Base-by-base conservation (phyloP, 2,888 invertebrate genomes). In the Meloe dianella region DNA sequence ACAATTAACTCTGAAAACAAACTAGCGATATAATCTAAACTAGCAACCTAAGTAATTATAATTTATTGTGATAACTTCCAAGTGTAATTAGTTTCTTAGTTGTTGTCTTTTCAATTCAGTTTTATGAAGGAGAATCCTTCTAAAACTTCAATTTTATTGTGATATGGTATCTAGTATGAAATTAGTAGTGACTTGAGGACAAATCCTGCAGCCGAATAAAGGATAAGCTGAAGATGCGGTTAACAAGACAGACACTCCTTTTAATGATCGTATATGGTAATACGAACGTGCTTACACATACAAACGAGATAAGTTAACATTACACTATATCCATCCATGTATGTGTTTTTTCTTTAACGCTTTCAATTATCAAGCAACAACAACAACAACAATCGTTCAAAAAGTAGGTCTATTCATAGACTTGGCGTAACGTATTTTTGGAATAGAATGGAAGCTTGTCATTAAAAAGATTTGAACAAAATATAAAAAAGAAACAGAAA, bases 191-290 rank as follows among this genome's bases (percentile, higher is more conserved):
- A 66, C 60, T 38, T 63, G 66, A 66, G 66, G 57, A 62, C 57
- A 63, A 66, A 66, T 66, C 60, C 61, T 51, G 41, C 64, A 60
- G 67, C 63, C 61, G 67, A 67, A 67, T 64, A 67, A 64, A 61
- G 67, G 67, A 64, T 64, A 54, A 60, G 58, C 60, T 54, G 71
- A 72, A 71, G 71, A 73, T 74, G 72, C 68, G 70, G 68, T 64
- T 71, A 74, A 73, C 73, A 72, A 72, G 71, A 71, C 66, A 67
- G 72, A 70, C 74, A 73, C 74, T 75, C 76, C 74, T 74, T 61
- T 69, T 71, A 70, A 71, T 69, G 70, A 72, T 72, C 73, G 61
- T 71, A 73, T 75, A 75, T 75, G 75, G 76, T 73, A 75, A 76
- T 75, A 65, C 38, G 69, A 69, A 75, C 76, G 75, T 75, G 75